phyloP scores from a whole-genome alignment of 1,140 invertebrate species.

The Drosophila sproati region DNA sequence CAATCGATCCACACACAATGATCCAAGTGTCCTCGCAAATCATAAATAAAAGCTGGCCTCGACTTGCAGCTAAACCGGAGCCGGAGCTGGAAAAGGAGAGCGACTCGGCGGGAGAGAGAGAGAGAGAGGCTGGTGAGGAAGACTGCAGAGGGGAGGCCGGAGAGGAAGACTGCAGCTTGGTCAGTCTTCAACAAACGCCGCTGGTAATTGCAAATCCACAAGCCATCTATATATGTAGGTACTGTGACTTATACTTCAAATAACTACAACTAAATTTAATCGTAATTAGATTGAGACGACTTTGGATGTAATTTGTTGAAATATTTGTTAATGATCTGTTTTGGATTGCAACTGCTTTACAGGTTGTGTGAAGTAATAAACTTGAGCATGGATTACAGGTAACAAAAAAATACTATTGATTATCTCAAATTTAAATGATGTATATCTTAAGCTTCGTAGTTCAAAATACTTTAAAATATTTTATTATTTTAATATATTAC shows the following conservation, averaged over 20 bases:
- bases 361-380: too few relatives aligned
- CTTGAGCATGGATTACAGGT: too few relatives aligned
- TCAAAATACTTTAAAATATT: too few relatives aligned
- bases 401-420: too few relatives aligned
- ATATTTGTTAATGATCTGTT: too few relatives aligned
- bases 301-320: not conserved
- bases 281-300: not conserved
- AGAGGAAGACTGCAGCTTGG: slow-evolving; percentile 19
- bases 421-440: too few relatives aligned
- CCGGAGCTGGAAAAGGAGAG: not conserved
- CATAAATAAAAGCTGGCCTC: slow-evolving; percentile 69
- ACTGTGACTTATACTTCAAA: slow-evolving; percentile 38
- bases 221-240: slow-evolving; percentile 24
- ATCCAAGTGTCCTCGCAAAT: slow-evolving; percentile 69
- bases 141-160: not conserved
- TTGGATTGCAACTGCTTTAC: too few relatives aligned
- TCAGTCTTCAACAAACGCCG: slow-evolving; percentile 50
- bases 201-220: slow-evolving; percentile 71
- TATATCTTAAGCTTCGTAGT: too few relatives aligned
- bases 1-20: slow-evolving; percentile 57
- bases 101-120: too few relatives aligned
- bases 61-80: slow-evolving; percentile 23
- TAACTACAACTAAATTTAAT: not conserved
- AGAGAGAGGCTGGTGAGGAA: not conserved
- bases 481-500: too few relatives aligned